Evolutionary conservation across 2,797 vertebrate genomes (phyloP), one percentile per base, ranked within the genome.

Genomic region (Ambastaia sidthimunki): DNA sequence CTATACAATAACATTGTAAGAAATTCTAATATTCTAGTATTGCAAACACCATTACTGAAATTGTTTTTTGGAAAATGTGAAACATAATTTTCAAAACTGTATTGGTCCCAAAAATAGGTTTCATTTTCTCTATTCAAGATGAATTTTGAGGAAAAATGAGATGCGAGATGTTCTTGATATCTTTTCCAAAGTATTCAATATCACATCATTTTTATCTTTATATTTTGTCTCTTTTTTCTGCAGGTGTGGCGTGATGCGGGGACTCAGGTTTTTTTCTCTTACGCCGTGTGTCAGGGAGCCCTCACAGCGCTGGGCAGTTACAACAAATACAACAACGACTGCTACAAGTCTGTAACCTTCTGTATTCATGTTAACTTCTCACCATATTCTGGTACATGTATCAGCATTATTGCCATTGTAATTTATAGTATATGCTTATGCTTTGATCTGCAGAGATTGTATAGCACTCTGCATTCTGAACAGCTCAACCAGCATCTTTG

Each of bases 271-370:
- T 92, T 98, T 79, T 98, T 95, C 89, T 96, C 96, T 34, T 96
- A 94, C 0, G 95, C 94, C 16, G 91, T 96, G 78, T 95, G 95
- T 79, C 94, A 95, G 83, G 97, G 97, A 0, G 96, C 96, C n/a
- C 91, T 98, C 60, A 97, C 95, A 0, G 92, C 96, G 57, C 88
- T 99, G 84, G 96, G 96, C 68, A 99, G 97, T 91, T 98, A 97
- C 91, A 99, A 98, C 89, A 95, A 95, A 70, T 98, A 97, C 63
- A 94, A 94, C 90, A 97, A 96, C 90, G 93, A 98, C 90, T 98
- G 96, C 84, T 99, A 97, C 93, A 96, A 92, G 97, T 98, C 83
- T 87, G 91, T 54, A 4, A 41, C 13, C 1, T 34, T 11, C 13
- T 21, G 44, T 57, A 21, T 59, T 52, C 3, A 6, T 57, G 18